Evolutionary conservation across 2,888 invertebrate genomes (phyloP), one percentile per base, ranked within the genome.

Genomic region (Neuroscelio doddi): DNA sequence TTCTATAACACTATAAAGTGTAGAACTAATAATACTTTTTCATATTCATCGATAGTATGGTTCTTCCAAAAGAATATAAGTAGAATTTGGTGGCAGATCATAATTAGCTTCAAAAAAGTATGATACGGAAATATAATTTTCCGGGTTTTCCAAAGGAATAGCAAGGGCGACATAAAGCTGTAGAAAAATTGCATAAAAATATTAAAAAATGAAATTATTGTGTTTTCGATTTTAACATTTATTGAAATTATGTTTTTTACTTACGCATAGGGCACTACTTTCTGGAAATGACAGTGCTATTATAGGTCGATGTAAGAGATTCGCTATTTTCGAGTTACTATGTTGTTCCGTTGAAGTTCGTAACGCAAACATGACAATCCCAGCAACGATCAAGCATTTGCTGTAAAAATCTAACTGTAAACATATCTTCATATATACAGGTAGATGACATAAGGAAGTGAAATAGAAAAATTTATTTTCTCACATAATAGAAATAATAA

Each of bases 91-190:
- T 0, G 92, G 89, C 2, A 90, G 80, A 36, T 81, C 84, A 83
- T 91, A 93, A 77, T 89, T 90, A 0, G 90, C 88, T 76, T 92
- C 92, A 76, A 92, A 91, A 84, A 92, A 92, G 78, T 91, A 91
- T 0, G 92, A 91, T 49, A 92, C 85, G 73, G 91, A 92, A 3
- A 92, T 89, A 77, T 90, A 90, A 69, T 90, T 89, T 66, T 90
- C 88, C 0, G 90, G 89, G 1, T 91, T 85, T 72, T 91, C 91
- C 12, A 93, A 80, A 0, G 93, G 92, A 30, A 92, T 87, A 0
- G 92, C 91, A 63, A 92, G 86, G 0, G 92, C 92, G 8, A 91
- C 76, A 75, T 92, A 89, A 12, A 90, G 85, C 92, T 92, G 66
- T 26, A 68, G n/a, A 42, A 32, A 4, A 14, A n/a, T 3, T 21